Base-by-base conservation (phyloP, 2,113 vertebrate species). In the Semnopithecus entellus region DNA sequence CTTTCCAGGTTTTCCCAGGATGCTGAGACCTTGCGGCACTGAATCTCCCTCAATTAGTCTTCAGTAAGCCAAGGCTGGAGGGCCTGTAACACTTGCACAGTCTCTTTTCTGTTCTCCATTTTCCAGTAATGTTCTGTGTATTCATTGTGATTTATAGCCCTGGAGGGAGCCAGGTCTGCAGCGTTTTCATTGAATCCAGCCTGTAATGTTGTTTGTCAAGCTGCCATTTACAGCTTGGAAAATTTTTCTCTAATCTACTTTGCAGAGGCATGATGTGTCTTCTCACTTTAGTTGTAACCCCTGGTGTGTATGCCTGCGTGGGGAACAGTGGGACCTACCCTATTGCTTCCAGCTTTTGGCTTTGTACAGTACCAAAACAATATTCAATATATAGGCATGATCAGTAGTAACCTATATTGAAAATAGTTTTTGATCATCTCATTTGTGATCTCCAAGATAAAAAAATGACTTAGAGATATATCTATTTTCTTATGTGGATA, bases 171-270 rank as follows among this genome's bases (percentile, higher is more conserved):
- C 92, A 95, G 92, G 52, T 78, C 81, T 93, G 76, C 64, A 79
- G n/a, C 17, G 38, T 79, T 86, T 91, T 96, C 78, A 90, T 38
- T 73, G 80, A 95, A 95, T 86, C 45, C 48, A 92, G 80, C 14
- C 91, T 88, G 88, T 85, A 88, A 90, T 84, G 79, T n/a, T 95
- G 87, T 95, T 97, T 97, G 96, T 87, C 96, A 97, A 92, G 81
- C 22, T 95, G 61, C 95, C 91, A 90, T 85, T 95, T 96, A 90
- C 16, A 90, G 83, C 83, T 92, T 79, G 83, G 94, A 79, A 94
- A 66, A 1, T 64, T 93, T 66, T 96, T 57, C 90, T 97, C 85
- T 94, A 61, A 86, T 96, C 82, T 86, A 6, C 84, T 97, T 95
- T 97, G 68, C 83, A 90, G 84, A 94, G 85, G 70, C 23, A 59